Evolutionary conservation across 2,113 vertebrate genomes (phyloP).

Genomic region (Empidonax traillii): DNA sequence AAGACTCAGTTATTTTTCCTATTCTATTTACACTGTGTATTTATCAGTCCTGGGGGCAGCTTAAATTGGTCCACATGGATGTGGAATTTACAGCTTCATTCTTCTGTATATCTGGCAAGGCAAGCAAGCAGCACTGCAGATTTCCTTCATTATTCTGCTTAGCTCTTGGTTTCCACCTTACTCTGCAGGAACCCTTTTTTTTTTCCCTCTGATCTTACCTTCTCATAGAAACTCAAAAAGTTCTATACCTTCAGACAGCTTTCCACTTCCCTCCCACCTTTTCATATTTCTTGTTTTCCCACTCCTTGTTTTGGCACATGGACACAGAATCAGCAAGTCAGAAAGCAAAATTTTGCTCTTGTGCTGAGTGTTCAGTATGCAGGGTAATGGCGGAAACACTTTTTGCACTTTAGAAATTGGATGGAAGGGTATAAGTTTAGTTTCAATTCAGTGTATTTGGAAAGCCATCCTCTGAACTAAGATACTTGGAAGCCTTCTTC

Average conservation of each 20-base stretch:
- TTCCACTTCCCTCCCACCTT: background rate
- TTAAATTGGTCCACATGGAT: background rate
- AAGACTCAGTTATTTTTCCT: background rate
- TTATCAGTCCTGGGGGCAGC: background rate
- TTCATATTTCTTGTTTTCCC: background rate
- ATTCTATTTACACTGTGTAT: background rate
- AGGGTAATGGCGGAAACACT: background rate
- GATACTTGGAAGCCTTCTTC: background rate
- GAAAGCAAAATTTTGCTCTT: background rate
- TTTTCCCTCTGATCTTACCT: background rate
- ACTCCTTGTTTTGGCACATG: background rate
- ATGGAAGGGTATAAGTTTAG: background rate
- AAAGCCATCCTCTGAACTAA: background rate
- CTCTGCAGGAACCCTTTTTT: background rate
- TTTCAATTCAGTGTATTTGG: background rate
- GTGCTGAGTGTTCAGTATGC: background rate
- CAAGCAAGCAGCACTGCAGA: background rate
- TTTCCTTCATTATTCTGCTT: background rate
- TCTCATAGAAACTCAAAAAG: background rate
- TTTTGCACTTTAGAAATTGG: background rate
- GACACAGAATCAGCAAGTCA: background rate
- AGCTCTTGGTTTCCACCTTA: background rate
- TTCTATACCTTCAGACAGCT: background rate
- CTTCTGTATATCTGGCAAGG: background rate
- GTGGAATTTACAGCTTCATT: slow-evolving; percentile 13